Conservation (phyloP, 2,888 invertebrate species). For the Leptinotarsa rubiginosa region DNA sequence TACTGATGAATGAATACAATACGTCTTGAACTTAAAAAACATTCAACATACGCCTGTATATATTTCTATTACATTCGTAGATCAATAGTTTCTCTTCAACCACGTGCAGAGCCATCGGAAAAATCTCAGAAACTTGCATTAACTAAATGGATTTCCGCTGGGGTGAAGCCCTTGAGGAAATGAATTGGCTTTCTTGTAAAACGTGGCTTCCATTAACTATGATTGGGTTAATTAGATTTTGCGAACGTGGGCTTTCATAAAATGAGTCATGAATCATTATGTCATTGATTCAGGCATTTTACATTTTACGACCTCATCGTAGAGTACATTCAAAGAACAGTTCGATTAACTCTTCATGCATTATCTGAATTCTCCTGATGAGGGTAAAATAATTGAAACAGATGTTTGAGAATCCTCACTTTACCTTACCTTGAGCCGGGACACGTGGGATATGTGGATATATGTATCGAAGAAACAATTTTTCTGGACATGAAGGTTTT, state of each 20-base stretch:
- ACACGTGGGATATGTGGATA: too few relatives aligned
- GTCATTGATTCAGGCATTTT: background rate
- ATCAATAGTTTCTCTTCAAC: background rate
- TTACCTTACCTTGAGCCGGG: too few relatives aligned
- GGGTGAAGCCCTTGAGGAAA: slow-evolving; percentile 36
- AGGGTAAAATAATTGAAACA: too few relatives aligned
- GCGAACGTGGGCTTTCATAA: slow-evolving; percentile 4
- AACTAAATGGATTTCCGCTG: slow-evolving; percentile 32
- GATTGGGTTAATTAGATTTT: slow-evolving; percentile 30
- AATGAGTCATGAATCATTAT: slow-evolving; percentile 29
- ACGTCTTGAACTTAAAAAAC: too few relatives aligned
- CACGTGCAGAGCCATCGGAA: slow-evolving; percentile 7
- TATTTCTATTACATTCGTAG: background rate
- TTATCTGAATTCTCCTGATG: too few relatives aligned
- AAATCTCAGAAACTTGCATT: slow-evolving; percentile 24
- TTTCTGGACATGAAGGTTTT: too few relatives aligned
- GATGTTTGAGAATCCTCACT: too few relatives aligned
- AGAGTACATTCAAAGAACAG: background rate
- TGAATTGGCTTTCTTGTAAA: slow-evolving; percentile 39
- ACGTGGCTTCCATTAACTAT: slow-evolving; percentile 33
- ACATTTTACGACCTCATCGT: background rate
- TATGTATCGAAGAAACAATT: too few relatives aligned
- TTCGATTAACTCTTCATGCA: background rate
- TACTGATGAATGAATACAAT: too few relatives aligned
- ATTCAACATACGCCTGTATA: background rate